These are phyloP conservation scores for Corythaeola cristata DNA, from an alignment of 2,113 vertebrate species.

Conservation along the genomic window DNA sequence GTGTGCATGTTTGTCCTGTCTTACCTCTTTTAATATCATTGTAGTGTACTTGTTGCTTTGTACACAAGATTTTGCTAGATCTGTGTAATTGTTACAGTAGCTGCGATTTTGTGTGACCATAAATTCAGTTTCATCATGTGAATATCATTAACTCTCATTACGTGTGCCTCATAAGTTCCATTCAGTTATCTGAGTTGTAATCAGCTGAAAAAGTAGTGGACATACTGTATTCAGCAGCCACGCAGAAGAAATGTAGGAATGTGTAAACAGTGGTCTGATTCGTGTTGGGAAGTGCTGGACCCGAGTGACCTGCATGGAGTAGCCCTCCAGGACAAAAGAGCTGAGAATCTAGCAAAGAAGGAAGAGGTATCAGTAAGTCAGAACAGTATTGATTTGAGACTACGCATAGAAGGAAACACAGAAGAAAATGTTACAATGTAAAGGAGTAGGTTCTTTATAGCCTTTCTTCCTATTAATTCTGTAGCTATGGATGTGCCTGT, in stretches of 20 bases:
- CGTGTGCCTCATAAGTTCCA: constrained; percentile 44
- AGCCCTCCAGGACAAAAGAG: background rate
- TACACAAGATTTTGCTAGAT: background rate
- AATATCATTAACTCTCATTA: constrained; percentile 61
- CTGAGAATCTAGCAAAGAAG: background rate
- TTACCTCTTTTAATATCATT: background rate
- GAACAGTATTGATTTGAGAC: background rate
- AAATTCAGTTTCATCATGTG: constrained; percentile 37
- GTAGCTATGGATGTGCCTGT: background rate
- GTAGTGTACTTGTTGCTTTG: background rate
- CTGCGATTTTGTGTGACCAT: background rate
- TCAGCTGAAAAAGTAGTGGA: background rate
- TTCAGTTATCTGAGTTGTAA: constrained; percentile 31
- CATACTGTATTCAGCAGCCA: background rate
- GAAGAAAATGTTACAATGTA: background rate
- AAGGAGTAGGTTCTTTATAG: background rate
- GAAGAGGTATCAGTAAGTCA: background rate
- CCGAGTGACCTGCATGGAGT: background rate
- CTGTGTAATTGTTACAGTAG: background rate
- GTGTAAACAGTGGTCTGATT: background rate
- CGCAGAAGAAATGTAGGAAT: constrained; percentile 24
- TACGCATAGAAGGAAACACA: fast-evolving
- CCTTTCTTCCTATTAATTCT: background rate
- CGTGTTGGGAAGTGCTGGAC: background rate
- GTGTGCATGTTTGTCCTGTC: background rate